These are phyloP conservation scores for Perca fluviatilis DNA, from an alignment of 2,113 vertebrate genomes.

Conservation along the genomic window DNA sequence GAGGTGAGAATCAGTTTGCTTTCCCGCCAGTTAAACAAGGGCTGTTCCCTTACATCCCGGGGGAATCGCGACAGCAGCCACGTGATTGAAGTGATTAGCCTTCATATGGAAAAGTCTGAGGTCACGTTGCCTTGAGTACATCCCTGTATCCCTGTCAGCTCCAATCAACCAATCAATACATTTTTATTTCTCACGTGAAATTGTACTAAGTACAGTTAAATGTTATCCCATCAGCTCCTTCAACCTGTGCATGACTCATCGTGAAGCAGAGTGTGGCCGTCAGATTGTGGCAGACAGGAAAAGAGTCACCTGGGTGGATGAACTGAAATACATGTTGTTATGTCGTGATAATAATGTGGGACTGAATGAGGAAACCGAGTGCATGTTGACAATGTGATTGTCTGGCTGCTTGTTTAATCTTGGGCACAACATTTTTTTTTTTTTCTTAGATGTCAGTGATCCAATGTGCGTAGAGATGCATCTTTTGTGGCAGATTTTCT, in stretches of 20 bases:
- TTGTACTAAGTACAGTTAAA: too few species aligned
- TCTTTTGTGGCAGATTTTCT: background rate
- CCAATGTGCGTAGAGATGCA: background rate
- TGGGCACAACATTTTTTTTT: background rate
- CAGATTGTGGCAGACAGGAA: too few species aligned
- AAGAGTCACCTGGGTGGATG: too few species aligned
- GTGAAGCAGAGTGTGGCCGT: too few species aligned
- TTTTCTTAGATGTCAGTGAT: background rate
- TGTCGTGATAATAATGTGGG: background rate
- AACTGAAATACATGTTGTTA: background rate
- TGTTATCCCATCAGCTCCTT: too few species aligned
- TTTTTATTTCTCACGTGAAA: too few species aligned
- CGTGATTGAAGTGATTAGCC: slow-evolving; percentile 21
- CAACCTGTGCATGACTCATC: too few species aligned
- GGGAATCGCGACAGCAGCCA: background rate
- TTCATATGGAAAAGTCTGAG: background rate
- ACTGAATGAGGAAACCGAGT: background rate
- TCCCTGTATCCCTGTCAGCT: background rate
- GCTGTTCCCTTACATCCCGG: background rate
- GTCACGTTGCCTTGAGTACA: slow-evolving; percentile 1
- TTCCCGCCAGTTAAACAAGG: background rate
- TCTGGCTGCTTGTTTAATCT: background rate
- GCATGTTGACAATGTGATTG: background rate
- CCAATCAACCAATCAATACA: too few species aligned
- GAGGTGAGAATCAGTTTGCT: slow-evolving; percentile 87